Evolutionary conservation across 2,113 vertebrate genomes (phyloP), one percentile per base, ranked within the genome.

Genomic region (Macroglossus sobrinus): DNA sequence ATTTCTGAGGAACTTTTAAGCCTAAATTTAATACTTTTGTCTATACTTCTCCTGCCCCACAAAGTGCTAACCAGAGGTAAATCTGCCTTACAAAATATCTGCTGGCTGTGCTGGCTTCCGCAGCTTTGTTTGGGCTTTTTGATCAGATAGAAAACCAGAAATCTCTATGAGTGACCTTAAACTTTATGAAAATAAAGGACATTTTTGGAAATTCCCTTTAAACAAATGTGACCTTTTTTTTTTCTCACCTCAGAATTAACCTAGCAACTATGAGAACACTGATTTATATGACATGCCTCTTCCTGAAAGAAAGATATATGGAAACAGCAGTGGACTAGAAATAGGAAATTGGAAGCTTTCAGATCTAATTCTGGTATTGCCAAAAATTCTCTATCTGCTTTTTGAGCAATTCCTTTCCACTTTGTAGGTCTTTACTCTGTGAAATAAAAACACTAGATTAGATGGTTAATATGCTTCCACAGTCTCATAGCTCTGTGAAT

Each of bases 1-100:
- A 98, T 98, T 96, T 97, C 93, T 94, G 79, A 96, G 91, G 95
- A 89, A 93, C 89, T 94, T 97, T 97, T 93, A 96, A 97, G 86
- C 72, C 93, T 96, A 75, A 97, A 98, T 97, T 95, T 96, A 98
- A 97, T 97, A 97, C 91, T 24, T 86, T 92, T 72, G 79, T 64
- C 97, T 89, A 95, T 93, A 94, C 63, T 64, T 93, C 74, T 87
- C 35, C 47, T 97, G 93, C 91, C 89, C 78, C 26, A 80, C 40
- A 84, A 93, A 96, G 96, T 97, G 93, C 97, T 97, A 97, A 93
- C 84, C 81, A 91, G 81, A 96, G 53, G 94, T 96, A 95, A 97
- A 95, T 12, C 85, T 15, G 38, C 89, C 89, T 96, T 87, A 92
- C 86, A 97, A 96, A 97, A 93, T 85, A 86, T 89, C 91, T 94